Base-by-base conservation (phyloP, 2,113 vertebrate species). In the Pelvicachromis taeniatus region DNA sequence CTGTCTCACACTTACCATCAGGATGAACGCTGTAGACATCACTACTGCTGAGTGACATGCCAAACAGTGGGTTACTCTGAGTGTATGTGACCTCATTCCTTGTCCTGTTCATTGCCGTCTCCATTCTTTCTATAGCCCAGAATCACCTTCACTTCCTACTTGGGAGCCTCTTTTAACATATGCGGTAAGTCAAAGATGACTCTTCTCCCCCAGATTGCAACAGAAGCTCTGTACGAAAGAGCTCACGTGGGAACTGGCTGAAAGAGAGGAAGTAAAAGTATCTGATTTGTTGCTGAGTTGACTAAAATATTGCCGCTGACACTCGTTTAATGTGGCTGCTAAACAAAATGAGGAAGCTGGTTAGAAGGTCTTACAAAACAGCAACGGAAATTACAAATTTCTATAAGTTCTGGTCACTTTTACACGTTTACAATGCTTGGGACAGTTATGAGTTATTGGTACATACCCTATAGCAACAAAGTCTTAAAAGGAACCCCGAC, bases 61-160 rank as follows among this genome's bases (percentile, higher is more conserved):
- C 89, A 38, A 92, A 95, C 78, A 95, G 82, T 0, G 94, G 94
- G 87, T 95, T 95, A 4, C 4, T 90, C 10, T 88, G 84, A 7
- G 85, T 91, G 78, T 78, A 83, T 0, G 87, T 81, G 0, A 68
- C 40, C 1, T 19, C n/a, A 3, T 52, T 65, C 2, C 4, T 52
- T 1, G 1, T 10, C 2, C 2, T n/a, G 23, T 93, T 89, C 33
- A 54, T 13, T 1, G 75, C 19, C 4, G 21, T 86, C 21, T 94
- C 86, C 90, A 93, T 90, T 48, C 3, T 54, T 2, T 75, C 81
- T 1, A 9, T 3, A 38, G 14, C 50, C 31, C 4, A 29, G 0
- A 16, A 8, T 50, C 3, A 4, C 12, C 75, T 33, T 33, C 5
- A 29, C 63, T 21, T 81, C 23, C 23, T 73, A 1, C 50, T 68